A percentile compares a stretch with the other conserved stretches of the same genome.
Evolutionary conservation across 2,888 invertebrate genomes (phyloP).

Genomic region (Selenia dentaria): DNA sequence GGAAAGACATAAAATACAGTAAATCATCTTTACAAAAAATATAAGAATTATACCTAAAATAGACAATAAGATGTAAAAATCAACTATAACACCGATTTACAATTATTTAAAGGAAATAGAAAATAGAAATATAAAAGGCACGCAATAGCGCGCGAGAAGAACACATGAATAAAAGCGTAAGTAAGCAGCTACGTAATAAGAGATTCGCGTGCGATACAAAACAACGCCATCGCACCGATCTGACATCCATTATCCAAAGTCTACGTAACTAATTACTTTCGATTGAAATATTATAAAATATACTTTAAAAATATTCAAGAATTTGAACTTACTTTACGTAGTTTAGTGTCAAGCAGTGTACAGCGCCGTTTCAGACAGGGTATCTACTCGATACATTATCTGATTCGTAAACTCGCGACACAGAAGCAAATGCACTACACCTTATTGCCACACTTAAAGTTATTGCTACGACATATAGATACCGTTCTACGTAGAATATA

Average conservation of each 20-base stretch:
- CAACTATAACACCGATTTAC: too few relatives aligned
- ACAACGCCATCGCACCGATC: conserved; percentile 40
- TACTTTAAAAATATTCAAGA: conserved; percentile 72
- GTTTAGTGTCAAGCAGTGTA: conserved; percentile 68
- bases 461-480: conserved; percentile 81
- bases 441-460: conserved; percentile 81
- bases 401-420: conserved; percentile 56
- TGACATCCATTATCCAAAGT: conserved; percentile 60
- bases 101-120: not conserved
- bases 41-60: not conserved
- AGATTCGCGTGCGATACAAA: conserved; percentile 35
- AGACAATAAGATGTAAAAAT: not conserved
- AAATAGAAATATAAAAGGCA: not conserved
- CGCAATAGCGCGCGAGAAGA: conserved; percentile 2
- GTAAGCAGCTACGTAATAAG: conserved; percentile 6
- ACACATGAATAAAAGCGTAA: conserved; percentile 13
- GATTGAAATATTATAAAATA: conserved; percentile 72
- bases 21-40: not conserved
- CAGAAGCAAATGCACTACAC: conserved; percentile 78
- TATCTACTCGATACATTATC: conserved; percentile 57
- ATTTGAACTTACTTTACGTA: conserved; percentile 76
- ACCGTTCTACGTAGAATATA: conserved; percentile 70
- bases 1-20: not conserved
- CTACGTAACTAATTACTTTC: conserved; percentile 65
- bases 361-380: conserved; percentile 60